Conservation (phyloP, 2,888 invertebrate genomes). For the Alitta virens region DNA sequence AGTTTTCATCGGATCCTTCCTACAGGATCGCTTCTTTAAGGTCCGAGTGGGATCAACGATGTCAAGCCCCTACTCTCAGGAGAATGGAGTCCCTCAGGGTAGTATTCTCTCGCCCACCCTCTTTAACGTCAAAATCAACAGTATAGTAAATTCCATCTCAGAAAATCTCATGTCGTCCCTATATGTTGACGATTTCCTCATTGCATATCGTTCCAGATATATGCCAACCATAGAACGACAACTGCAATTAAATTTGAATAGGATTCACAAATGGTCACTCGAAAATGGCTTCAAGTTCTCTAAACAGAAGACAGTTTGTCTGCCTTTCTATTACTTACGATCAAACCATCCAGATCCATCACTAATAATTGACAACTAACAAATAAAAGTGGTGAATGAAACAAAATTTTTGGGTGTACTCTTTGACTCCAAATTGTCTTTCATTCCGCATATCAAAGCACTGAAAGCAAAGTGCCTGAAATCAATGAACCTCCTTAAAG, state of each 20-base stretch:
- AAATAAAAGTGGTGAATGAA: slow-evolving; percentile 16
- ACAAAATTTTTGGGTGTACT: slow-evolving; percentile 23
- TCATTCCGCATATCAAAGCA: slow-evolving; percentile 21
- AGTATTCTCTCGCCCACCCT: slow-evolving; percentile 16
- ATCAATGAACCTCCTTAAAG: slow-evolving; percentile 23
- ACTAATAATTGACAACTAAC: slow-evolving; percentile 4
- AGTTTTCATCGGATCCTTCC: slow-evolving; percentile 19
- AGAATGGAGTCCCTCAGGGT: slow-evolving; percentile 15
- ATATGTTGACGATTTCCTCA: slow-evolving; percentile 15
- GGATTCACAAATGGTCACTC: slow-evolving; percentile 3
- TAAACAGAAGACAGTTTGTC: slow-evolving; percentile 20
- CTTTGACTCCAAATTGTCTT: slow-evolving; percentile 25
- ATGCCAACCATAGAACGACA: slow-evolving; percentile 14
- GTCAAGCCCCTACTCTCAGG: not conserved
- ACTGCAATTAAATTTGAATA: slow-evolving; percentile 7
- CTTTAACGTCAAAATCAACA: slow-evolving; percentile 7
- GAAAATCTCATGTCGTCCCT: slow-evolving; percentile 2
- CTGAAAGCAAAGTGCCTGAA: slow-evolving; percentile 21
- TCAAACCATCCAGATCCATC: slow-evolving; percentile 15
- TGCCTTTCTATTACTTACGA: slow-evolving; percentile 20
- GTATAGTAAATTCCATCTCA: not conserved
- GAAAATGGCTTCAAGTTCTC: slow-evolving; percentile 26
- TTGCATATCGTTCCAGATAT: not conserved
- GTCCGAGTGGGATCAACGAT: slow-evolving; percentile 13
- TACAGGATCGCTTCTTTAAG: slow-evolving; percentile 3